These are phyloP conservation scores for Pao palembangensis DNA, from an alignment of 2,113 vertebrate genomes.

Conservation along the genomic window DNA sequence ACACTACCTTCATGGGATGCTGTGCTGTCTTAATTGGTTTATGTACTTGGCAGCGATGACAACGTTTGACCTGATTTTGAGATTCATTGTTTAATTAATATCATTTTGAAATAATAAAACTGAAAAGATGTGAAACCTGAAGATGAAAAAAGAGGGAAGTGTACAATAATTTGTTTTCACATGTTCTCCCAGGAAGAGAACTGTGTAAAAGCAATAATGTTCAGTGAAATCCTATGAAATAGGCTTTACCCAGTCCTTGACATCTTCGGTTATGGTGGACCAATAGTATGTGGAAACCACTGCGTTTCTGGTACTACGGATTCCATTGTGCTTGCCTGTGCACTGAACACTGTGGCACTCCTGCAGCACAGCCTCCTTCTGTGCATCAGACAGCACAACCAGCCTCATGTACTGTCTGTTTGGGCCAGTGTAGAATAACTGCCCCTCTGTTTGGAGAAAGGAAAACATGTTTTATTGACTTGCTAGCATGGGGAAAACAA, in stretches of 20 bases:
- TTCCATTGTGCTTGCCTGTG: neutral
- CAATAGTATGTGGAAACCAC: neutral
- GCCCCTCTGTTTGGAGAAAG: neutral
- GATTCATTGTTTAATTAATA: neutral
- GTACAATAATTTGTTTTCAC: neutral
- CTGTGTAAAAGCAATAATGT: too few relatives aligned
- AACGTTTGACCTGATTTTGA: neutral
- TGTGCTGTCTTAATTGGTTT: neutral
- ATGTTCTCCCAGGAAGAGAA: neutral
- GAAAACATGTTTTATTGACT: neutral
- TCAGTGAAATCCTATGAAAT: neutral
- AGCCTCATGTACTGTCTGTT: constrained; percentile 3
- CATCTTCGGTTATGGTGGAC: neutral
- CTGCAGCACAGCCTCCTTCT: neutral
- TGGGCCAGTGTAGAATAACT: neutral
- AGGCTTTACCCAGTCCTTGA: neutral
- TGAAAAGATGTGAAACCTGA: neutral
- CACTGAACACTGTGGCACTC: neutral
- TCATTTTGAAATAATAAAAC: neutral
- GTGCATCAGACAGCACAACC: neutral
- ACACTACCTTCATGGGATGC: neutral
- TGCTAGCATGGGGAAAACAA: neutral
- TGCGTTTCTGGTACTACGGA: neutral
- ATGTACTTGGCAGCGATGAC: neutral
- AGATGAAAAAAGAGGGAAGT: neutral